These are phyloP conservation scores for Dromiciops gliroides DNA, from an alignment of 2,113 vertebrate genomes.

Conservation along the genomic window DNA sequence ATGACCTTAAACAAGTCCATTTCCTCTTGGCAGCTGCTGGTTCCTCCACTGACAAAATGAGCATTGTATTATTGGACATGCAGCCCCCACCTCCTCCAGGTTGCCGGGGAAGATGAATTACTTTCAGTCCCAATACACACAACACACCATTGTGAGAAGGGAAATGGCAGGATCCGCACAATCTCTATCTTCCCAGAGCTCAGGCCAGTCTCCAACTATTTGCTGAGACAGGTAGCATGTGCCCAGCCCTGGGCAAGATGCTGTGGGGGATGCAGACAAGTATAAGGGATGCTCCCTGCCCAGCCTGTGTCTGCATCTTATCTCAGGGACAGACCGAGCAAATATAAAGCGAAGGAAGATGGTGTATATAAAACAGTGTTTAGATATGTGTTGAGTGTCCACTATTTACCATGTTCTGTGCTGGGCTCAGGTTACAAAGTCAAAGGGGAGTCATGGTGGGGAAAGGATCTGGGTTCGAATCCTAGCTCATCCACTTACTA, in stretches of 20 bases:
- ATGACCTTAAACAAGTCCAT: neutral
- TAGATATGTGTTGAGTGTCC: neutral
- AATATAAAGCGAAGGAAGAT: neutral
- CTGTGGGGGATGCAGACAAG: neutral
- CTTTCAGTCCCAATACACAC: neutral
- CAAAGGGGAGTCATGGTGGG: neutral
- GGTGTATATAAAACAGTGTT: neutral
- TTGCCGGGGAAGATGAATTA: neutral
- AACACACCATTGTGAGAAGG: neutral
- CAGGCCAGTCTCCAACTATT: neutral
- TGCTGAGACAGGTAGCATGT: neutral
- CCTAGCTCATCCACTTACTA: neutral
- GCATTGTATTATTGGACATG: neutral
- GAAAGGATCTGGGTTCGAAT: neutral
- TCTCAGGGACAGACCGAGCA: no score
- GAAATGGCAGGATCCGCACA: neutral
- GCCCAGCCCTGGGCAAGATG: neutral
- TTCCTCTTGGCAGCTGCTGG: neutral
- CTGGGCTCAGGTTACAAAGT: neutral
- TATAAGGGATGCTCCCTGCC: neutral
- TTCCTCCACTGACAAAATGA: no score
- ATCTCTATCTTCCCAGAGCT: neutral
- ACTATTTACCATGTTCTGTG: neutral
- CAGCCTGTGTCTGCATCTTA: neutral
- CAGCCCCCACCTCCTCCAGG: neutral